These are phyloP conservation scores for Drosophila setifemur DNA, from an alignment of 1,140 invertebrate genomes.

Conservation along the genomic window DNA sequence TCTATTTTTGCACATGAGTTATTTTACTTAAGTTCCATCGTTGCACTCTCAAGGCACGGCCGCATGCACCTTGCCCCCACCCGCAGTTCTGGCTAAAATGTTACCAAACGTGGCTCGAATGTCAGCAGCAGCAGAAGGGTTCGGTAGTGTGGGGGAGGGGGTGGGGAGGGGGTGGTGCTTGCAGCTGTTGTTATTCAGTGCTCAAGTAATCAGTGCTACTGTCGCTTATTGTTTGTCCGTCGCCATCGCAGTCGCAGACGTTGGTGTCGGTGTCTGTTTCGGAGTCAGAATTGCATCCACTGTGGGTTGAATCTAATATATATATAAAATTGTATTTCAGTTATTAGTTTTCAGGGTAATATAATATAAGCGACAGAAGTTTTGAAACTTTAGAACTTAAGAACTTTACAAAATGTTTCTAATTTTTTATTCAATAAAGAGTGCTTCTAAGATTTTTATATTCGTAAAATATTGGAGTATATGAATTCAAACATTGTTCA, in stretches of 20 bases:
- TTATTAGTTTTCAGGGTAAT: no score
- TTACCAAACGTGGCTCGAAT: conserved; percentile 73
- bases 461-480: no score
- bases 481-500: no score
- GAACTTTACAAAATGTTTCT: no score
- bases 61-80: conserved; percentile 61
- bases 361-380: no score
- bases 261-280: conserved; percentile 55
- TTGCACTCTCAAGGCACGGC: conserved; percentile 75
- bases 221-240: conserved; percentile 76
- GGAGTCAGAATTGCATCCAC: conserved; percentile 24
- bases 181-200: conserved; percentile 54
- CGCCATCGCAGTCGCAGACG: conserved; percentile 26
- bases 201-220: conserved; percentile 76
- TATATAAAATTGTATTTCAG: no score
- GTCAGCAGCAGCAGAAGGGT: conserved; percentile 55
- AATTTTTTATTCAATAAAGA: no score
- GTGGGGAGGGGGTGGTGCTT: background rate
- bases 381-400: no score
- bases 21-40: conserved; percentile 78
- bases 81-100: conserved; percentile 59
- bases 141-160: background rate
- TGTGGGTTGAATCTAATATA: conserved; percentile 9
- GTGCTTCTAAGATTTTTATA: no score
- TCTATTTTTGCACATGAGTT: conserved; percentile 75